Conservation (phyloP, 2,113 vertebrate species). For the Platanista minor region DNA sequence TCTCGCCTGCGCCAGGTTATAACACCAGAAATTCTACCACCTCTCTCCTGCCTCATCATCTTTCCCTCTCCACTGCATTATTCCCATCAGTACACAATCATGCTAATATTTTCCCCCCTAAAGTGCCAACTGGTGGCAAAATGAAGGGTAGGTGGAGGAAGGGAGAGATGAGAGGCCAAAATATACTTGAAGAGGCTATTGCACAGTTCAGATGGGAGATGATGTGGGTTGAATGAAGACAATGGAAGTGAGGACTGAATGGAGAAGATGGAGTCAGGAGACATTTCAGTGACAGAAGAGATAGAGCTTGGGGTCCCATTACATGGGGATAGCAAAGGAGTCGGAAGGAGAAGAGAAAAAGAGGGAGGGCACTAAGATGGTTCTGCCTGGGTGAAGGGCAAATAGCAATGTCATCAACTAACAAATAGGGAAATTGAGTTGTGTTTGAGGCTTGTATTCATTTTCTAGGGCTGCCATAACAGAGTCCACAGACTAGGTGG, state of each 20-base stretch:
- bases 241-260: background rate
- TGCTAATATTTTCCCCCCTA: background rate
- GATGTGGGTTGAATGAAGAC: background rate
- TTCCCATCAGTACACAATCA: background rate
- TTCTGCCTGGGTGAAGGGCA: background rate
- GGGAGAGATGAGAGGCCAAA: background rate
- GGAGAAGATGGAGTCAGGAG: background rate
- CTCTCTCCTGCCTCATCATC: background rate
- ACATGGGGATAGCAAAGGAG: background rate
- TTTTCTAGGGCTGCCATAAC: background rate
- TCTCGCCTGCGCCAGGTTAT: background rate
- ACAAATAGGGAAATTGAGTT: background rate
- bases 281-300: background rate
- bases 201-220: background rate
- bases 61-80: background rate
- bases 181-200: background rate
- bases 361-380: background rate
- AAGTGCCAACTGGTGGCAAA: background rate
- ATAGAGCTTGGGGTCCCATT: background rate
- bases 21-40: background rate
- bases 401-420: background rate
- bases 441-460: background rate
- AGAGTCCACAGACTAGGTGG: background rate
- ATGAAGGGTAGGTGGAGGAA: background rate
- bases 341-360: background rate